Percentiles rank a stretch among this genome's conserved stretches.
Conservation (phyloP, 2,888 invertebrate species). For the Heliconius cydno region DNA sequence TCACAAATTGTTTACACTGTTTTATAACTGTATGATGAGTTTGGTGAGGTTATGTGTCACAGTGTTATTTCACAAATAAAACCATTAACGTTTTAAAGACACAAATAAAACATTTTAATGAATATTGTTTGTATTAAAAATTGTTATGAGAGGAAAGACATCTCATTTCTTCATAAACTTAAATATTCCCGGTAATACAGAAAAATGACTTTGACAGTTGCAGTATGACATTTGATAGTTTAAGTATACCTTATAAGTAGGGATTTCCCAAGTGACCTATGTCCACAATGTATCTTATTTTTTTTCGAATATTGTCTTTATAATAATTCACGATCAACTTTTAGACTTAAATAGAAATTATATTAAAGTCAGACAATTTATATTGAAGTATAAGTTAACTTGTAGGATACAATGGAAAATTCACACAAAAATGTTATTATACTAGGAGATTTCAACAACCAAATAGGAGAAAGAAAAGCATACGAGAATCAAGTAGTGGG, state of each 20-base stretch:
- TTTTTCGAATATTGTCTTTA: no score
- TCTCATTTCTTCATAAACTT: constrained; percentile 37
- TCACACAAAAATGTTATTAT: no score
- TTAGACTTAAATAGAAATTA: no score
- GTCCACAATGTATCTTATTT: no score
- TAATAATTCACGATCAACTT: no score
- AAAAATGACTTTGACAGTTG: constrained; percentile 34
- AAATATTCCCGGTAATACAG: constrained; percentile 48
- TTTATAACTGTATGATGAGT: constrained; percentile 32
- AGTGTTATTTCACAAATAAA: constrained; percentile 15
- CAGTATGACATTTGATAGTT: neutral
- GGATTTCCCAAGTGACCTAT: neutral
- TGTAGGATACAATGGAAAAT: no score
- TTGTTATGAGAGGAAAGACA: neutral
- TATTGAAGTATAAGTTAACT: no score
- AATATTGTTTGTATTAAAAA: neutral
- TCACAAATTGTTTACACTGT: constrained; percentile 32
- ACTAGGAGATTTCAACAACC: no score
- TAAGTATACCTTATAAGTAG: neutral
- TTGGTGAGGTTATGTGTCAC: constrained; percentile 61
- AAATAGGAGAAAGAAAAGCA: no score
- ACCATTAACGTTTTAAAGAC: neutral
- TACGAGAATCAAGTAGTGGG: no score
- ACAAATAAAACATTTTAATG: neutral
- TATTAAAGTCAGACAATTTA: no score